Evolutionary conservation across 1,140 invertebrate genomes (phyloP), one percentile per base, ranked within the genome.

Genomic region (Ceratina australensis): DNA sequence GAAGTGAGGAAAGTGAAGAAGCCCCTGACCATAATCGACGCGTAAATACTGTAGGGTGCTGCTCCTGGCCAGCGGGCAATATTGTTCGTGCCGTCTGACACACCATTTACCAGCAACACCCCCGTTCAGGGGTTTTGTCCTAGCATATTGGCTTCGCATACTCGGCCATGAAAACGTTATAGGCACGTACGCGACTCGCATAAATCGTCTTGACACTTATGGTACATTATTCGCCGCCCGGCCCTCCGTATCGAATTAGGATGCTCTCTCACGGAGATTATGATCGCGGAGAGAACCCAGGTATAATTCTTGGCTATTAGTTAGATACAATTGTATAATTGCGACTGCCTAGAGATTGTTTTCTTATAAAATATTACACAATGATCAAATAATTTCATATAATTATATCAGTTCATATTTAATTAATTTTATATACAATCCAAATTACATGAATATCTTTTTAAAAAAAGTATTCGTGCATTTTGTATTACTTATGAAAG

Each of bases 31-130:
- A 64, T 78, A 78, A 78, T 72, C 75, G 68, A 65, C 56, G 50
- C 49, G 64, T 68, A 82, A 79, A 83, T 49, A 76, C 20, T 42
- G 3, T 72, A 75, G 72, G 81, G 63, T 80, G 78, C 33, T 42
- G 66, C 63, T 80, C 13, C 13, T 16, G 24, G 33, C 22, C 49
- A 86, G 78, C 81, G 78, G 28, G 83, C 85, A 87, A 88, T 88
- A 88, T 88, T 85, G 83, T 81, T 72, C 78, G 76, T 42, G 78
- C 82, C 85, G 87, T 83, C 83, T 76, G 81, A 89, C 87, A 81
- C 87, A 86, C 86, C 78, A 86, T 86, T 84, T 79, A 78, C 85
- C 71, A 74, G 76, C 59, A 33, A 61, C 72, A 42, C 24, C 60
- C 79, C 22, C 65, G 52, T 61, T 64, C 65, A 79, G 57, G 68